Base-by-base conservation (phyloP, 2,113 vertebrate genomes). In the Lates calcarifer region DNA sequence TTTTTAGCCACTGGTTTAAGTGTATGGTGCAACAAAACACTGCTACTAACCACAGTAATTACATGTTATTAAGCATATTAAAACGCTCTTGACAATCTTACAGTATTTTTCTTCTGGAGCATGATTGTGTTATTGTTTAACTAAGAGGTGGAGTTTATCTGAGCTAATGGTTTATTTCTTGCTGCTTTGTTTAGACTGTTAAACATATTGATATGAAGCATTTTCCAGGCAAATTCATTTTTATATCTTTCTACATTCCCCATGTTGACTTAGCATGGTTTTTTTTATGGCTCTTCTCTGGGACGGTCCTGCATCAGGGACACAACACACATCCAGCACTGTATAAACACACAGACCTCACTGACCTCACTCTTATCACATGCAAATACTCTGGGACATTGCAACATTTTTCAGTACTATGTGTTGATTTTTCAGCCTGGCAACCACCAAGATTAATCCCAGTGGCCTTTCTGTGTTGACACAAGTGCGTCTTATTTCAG, bases 301-400 rank as follows among this genome's bases (percentile, higher is more conserved):
- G 6, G 41, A 57, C n/a, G 0, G 37, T 68, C 33, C 63, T 17
- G 20, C 5, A 49, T 45, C 22, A 56, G 1, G 72, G n/a, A 28
- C 64, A 77, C 14, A 53, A 37, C 58, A 70, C 58, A 83, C n/a
- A 57, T 33, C 6, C 55, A 58, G 31, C 37, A 17, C 15, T 14
- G 11, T 5, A 43, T 26, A 37, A 74, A 77, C 60, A 57, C 22
- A 49, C 8, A 33, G 67, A 53, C 33, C 57, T 35, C 9, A 1
- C 56, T 14, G 24, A 66, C 83, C 76, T 83, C 74, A 31, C 11
- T 33, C 69, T 88, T 90, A 92, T 93, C 91, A 86, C 68, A 56
- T 83, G 76, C 85, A 90, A 91, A 92, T 90, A 90, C 10, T 78
- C 24, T 0, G 22, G 5, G 1, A 53, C 67, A 56, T 68, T 81